Conservation (phyloP, 2,888 invertebrate genomes). For the Parnassius orleans region DNA sequence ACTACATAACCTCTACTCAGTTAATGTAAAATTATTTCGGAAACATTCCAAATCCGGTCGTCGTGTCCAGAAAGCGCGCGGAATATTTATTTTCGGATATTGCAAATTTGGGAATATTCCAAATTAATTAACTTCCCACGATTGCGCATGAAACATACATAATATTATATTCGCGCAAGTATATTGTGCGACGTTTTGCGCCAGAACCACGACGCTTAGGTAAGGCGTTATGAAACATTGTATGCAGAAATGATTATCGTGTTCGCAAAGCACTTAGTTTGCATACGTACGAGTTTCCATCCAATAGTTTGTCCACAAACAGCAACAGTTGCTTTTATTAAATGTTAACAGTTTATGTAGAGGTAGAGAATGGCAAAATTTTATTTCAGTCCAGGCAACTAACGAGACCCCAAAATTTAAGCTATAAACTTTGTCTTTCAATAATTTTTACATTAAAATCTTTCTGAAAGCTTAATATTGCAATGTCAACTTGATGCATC, state of each 20-base stretch:
- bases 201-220: conserved; percentile 7
- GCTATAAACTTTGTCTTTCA: too few species aligned
- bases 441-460: too few species aligned
- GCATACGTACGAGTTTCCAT: not conserved
- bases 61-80: conserved; percentile 27
- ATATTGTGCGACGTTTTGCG: not conserved
- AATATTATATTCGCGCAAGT: not conserved
- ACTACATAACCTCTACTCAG: not conserved
- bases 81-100: conserved; percentile 37
- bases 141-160: conserved; percentile 13
- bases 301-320: too few species aligned
- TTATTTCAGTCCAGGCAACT: too few species aligned
- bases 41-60: conserved; percentile 33
- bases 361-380: too few species aligned
- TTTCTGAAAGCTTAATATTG: too few species aligned
- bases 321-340: not conserved
- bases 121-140: conserved; percentile 28
- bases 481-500: too few species aligned
- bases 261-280: not conserved
- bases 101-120: conserved; percentile 39
- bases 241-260: conserved; percentile 12
- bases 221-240: conserved; percentile 14
- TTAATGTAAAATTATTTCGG: conserved; percentile 13
- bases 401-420: too few species aligned
- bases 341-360: not conserved